Percentiles rank a stretch among this genome's conserved stretches.
Evolutionary conservation across 2,113 vertebrate genomes (phyloP).

Genomic region (Oriolus oriolus): DNA sequence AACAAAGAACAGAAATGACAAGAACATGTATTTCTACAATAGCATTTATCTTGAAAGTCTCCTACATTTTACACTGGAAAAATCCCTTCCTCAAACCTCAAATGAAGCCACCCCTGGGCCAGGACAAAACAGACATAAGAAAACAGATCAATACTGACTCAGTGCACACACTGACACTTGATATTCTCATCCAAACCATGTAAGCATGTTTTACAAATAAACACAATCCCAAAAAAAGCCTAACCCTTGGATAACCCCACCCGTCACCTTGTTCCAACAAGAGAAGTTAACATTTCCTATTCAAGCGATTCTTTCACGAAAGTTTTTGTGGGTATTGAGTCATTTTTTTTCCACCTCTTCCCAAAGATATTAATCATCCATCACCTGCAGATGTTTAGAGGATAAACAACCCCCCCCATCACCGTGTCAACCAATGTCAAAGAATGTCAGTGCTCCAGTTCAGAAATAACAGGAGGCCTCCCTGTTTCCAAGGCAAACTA

Average conservation of each 20-base stretch:
- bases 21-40: background rate
- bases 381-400: slow-evolving; percentile 58
- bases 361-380: slow-evolving; percentile 4
- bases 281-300: slow-evolving; percentile 23
- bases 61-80: background rate
- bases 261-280: slow-evolving; percentile 43
- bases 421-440: background rate
- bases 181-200: slow-evolving; percentile 19
- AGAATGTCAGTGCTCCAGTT: background rate
- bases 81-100: background rate
- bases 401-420: slow-evolving; percentile 29
- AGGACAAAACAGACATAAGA: background rate
- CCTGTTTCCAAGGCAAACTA: slow-evolving; percentile 7
- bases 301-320: background rate
- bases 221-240: slow-evolving; percentile 34
- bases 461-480: background rate
- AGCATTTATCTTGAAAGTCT: background rate
- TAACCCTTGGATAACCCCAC: slow-evolving; percentile 62
- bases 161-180: background rate
- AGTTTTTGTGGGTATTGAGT: background rate
- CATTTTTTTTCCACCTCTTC: slow-evolving; percentile 10
- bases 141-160: slow-evolving; percentile 16
- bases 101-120: background rate
- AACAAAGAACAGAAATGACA: background rate
- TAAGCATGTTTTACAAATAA: slow-evolving; percentile 53